phyloP scores from a whole-genome alignment of 2,113 vertebrate species.

The Xiphophorus maculatus region DNA sequence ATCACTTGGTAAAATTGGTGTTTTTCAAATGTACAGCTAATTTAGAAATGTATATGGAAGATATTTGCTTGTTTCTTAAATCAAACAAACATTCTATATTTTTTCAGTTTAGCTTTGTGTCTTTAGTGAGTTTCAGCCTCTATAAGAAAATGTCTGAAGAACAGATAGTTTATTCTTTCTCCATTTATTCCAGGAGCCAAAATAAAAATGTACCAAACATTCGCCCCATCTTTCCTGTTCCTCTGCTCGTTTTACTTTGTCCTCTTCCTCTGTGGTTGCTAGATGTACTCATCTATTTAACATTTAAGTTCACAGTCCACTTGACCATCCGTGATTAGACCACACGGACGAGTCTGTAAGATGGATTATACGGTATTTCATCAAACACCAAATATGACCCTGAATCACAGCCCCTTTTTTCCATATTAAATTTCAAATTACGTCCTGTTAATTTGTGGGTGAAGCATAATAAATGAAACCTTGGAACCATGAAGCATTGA shows the following conservation, averaged over 20 bases:
- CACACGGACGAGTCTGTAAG: slow-evolving; percentile 42
- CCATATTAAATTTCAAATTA: slow-evolving; percentile 72
- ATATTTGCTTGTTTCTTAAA: background rate
- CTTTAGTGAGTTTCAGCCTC: background rate
- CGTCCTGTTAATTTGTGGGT: slow-evolving; percentile 70
- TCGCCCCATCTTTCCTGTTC: background rate
- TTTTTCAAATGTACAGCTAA: background rate
- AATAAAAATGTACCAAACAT: background rate
- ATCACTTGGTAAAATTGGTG: too few relatives aligned
- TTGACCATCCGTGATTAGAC: slow-evolving; percentile 51
- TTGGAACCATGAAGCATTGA: slow-evolving; percentile 68
- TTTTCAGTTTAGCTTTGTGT: background rate
- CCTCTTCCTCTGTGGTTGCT: background rate
- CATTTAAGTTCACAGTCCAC: slow-evolving; percentile 25
- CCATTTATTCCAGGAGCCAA: background rate
- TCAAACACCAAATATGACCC: slow-evolving; percentile 63
- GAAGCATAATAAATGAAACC: slow-evolving; percentile 75
- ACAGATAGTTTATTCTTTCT: background rate
- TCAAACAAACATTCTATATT: background rate
- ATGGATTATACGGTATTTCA: slow-evolving; percentile 66
- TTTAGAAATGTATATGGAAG: background rate
- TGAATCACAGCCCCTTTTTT: slow-evolving; percentile 56
- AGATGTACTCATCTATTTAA: background rate
- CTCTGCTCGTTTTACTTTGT: background rate
- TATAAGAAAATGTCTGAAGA: background rate